phyloP scores from a whole-genome alignment of 2,113 vertebrate species.

The Chionodraco myersi region DNA sequence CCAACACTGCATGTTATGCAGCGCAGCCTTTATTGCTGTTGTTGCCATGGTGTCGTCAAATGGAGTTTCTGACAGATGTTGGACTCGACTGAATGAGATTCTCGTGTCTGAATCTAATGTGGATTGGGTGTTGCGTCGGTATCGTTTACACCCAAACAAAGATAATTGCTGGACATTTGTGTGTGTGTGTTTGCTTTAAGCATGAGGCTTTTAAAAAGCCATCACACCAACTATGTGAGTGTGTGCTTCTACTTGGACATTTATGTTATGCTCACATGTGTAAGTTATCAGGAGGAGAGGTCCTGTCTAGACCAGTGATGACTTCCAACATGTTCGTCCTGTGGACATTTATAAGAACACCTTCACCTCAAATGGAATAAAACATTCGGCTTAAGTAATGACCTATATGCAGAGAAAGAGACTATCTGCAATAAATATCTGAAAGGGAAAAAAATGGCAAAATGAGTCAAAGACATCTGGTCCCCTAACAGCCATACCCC shows the following conservation, averaged over 20 bases:
- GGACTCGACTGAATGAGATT: conserved; percentile 49
- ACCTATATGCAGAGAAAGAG: background rate
- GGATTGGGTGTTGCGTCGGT: conserved; percentile 15
- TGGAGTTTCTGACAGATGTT: conserved; percentile 55
- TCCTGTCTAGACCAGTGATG: conserved; percentile 30
- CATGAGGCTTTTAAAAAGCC: conserved; percentile 59
- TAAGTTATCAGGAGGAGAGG: conserved; percentile 46
- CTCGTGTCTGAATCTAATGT: conserved; percentile 43
- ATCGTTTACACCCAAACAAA: conserved; percentile 55
- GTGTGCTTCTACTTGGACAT: conserved; percentile 52
- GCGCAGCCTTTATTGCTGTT: conserved; percentile 25
- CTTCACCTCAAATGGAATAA: background rate
- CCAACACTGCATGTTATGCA: background rate
- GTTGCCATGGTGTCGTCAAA: conserved; percentile 39
- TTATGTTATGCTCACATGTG: conserved; percentile 59
- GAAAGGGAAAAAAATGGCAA: conserved; percentile 7
- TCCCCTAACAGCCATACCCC: conserved; percentile 13
- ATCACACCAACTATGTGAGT: conserved; percentile 41
- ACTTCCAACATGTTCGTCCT: conserved; percentile 14
- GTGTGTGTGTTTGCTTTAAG: conserved; percentile 58
- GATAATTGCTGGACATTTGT: conserved; percentile 44
- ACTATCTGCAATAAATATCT: background rate
- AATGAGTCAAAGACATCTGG: conserved; percentile 51
- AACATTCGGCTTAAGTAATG: background rate
- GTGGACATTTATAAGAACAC: conserved; percentile 1